A percentile compares a stretch with the other conserved stretches of the same genome.
Conservation (phyloP, 37 sponge, comb jelly and placozoan genomes). For the Bolinopsis microptera region DNA sequence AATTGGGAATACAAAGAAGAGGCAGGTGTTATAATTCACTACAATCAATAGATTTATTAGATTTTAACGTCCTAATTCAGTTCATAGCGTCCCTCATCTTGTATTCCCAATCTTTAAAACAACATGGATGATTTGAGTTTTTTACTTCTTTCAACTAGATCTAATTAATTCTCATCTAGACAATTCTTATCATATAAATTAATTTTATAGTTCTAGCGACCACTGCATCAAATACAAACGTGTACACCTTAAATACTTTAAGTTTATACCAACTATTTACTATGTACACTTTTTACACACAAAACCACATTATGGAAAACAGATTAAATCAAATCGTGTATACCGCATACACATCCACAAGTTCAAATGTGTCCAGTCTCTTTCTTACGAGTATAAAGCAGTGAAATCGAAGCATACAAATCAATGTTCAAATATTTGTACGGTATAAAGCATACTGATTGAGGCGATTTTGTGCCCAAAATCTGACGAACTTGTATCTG, state of each 20-base stretch:
- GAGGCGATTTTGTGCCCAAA: neutral
- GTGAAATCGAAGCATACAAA: neutral
- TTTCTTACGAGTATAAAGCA: neutral
- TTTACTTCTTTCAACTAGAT: neutral
- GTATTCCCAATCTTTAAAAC: neutral
- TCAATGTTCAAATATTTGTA: neutral
- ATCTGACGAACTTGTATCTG: neutral
- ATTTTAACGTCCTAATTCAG: too few relatives aligned
- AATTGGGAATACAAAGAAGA: neutral
- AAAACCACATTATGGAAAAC: neutral
- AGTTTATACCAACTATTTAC: neutral
- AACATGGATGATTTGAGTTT: too few relatives aligned
- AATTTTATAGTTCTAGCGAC: neutral
- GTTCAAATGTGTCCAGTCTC: neutral
- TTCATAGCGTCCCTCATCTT: too few relatives aligned
- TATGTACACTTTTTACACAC: constrained; percentile 60
- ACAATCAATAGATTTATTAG: too few relatives aligned
- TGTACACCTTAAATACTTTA: neutral
- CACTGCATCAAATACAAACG: neutral
- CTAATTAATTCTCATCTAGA: neutral
- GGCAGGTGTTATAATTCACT: too few relatives aligned
- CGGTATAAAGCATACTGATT: neutral
- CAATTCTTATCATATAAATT: neutral
- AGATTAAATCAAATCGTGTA: neutral
- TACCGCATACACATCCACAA: neutral